phyloP scores from a whole-genome alignment of 2,888 invertebrate species.

The Neocrepidodera transversa region DNA sequence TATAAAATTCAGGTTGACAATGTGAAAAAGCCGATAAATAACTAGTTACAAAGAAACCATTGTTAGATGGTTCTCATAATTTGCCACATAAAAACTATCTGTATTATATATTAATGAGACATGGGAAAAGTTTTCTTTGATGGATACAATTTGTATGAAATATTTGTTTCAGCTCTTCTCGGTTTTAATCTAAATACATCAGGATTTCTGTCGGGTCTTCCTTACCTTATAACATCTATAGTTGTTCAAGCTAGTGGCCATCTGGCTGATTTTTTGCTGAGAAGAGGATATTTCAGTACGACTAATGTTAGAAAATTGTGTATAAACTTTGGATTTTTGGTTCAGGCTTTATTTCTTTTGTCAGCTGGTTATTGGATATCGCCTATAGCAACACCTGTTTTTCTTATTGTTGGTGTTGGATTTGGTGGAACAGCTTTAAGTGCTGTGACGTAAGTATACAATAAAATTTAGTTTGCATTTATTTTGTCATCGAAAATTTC shows the following conservation, averaged over 20 bases:
- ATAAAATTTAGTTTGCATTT: too few relatives aligned
- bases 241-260: conserved; percentile 81
- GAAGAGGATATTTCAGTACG: conserved; percentile 69
- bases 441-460: neutral
- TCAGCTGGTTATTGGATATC: conserved; percentile 37
- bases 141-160: too few relatives aligned
- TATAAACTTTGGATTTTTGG: conserved; percentile 74
- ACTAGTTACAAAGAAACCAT: too few relatives aligned
- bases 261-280: conserved; percentile 79
- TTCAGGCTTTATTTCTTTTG: conserved; percentile 56
- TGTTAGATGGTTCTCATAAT: too few relatives aligned
- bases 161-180: conserved; percentile 73
- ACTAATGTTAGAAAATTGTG: conserved; percentile 74
- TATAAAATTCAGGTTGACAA: too few relatives aligned
- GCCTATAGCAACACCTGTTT: neutral
- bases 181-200: conserved; percentile 78
- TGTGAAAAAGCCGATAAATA: too few relatives aligned
- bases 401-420: neutral
- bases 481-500: too few relatives aligned
- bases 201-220: conserved; percentile 84
- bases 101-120: too few relatives aligned
- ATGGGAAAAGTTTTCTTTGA: too few relatives aligned
- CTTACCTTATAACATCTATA: conserved; percentile 87
- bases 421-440: neutral
- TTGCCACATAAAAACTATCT: too few relatives aligned